Evolutionary conservation across 2,888 invertebrate genomes (phyloP), one percentile per base, ranked within the genome.

Genomic region (Pyrochroa serraticornis): DNA sequence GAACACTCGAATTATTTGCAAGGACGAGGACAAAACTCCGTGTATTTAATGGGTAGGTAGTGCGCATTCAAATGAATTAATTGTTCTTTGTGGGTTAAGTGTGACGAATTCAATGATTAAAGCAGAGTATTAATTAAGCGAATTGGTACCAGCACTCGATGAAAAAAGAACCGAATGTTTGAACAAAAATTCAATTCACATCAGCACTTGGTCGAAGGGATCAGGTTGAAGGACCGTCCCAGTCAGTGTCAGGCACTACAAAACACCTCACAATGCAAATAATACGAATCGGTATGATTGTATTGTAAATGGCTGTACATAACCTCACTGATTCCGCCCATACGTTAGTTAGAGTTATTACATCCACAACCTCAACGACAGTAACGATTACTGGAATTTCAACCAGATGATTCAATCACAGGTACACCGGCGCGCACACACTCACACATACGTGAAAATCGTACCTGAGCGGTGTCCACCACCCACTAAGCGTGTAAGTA

Each of bases 301-400:
- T 34, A 48, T 22, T 31, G 35, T 32, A 5, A 22, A 51, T 59
- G 57, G 56, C 44, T 32, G 56, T 56, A 59, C 62, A 63, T 67
- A 67, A 67, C 67, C 67, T 66, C 66, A 67, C 67, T 60, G 33
- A n/a, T 39, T 38, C 61, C 60, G 55, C 62, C 62, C 63, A 49
- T 58, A 44, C 55, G 37, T 46, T 9, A 13, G 42, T 22, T 8
- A 46, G 22, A 34, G 35, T 36, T 49, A 38, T 56, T 33, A 50
- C 33, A 41, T 50, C n/a, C 36, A 35, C 22, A 22, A 35, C 58
- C 59, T 52, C 53, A 58, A 56, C 56, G 48, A 60, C 61, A 56
- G 57, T 54, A 59, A 63, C 33, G 36, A 58, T 48, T 53, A 60
- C 41, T 49, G 59, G 60, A 64, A 68, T 68, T 68, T 66, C 68